A percentile compares a stretch with the other conserved stretches of the same genome.
Conservation (phyloP, 2,113 vertebrate genomes). For the Dasyurus viverrinus region DNA sequence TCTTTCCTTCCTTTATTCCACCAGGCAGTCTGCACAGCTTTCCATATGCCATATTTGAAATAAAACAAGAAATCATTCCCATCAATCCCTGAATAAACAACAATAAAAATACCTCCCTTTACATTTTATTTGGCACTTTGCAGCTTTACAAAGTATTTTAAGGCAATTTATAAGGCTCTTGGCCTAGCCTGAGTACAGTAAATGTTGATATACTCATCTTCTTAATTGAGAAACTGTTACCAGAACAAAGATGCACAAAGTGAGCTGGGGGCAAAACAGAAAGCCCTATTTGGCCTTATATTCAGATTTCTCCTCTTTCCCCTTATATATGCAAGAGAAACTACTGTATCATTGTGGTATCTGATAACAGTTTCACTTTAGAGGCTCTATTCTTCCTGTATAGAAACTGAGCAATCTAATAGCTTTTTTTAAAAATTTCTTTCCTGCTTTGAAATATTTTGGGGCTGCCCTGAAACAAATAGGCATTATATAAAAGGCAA, state of each 20-base stretch:
- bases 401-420: slow-evolving; percentile 25
- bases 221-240: slow-evolving; percentile 33
- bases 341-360: neutral
- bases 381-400: neutral
- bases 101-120: neutral
- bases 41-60: slow-evolving; percentile 21
- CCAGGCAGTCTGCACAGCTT: neutral
- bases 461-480: neutral
- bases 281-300: neutral
- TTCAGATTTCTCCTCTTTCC: neutral
- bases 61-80: neutral
- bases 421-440: neutral
- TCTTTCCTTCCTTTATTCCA: neutral
- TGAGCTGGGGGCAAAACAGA: neutral
- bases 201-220: neutral
- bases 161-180: neutral
- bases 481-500: slow-evolving; percentile 12
- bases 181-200: neutral
- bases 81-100: neutral
- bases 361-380: neutral
- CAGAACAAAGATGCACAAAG: neutral
- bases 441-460: slow-evolving; percentile 21
- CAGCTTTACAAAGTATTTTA: neutral
- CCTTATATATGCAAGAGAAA: slow-evolving; percentile 6
- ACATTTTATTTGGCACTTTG: neutral